phyloP scores from a whole-genome alignment of 2,797 vertebrate species.

The Enteromius argenteus region DNA sequence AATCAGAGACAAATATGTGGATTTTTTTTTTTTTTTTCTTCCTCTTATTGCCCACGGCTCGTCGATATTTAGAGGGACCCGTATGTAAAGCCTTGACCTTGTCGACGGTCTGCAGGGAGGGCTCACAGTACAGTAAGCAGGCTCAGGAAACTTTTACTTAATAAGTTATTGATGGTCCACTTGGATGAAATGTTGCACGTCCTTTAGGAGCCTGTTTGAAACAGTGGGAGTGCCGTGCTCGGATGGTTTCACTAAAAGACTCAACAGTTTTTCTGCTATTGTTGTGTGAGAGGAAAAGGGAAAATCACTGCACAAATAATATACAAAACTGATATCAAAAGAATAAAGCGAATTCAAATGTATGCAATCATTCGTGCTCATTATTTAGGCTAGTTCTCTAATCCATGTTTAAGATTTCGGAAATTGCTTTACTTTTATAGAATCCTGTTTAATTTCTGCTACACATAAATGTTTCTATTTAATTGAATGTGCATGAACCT shows the following conservation, averaged over 20 bases:
- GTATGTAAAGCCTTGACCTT: conserved; percentile 36
- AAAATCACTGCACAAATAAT: background rate
- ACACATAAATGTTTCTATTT: background rate
- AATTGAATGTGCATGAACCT: background rate
- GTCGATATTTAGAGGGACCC: conserved; percentile 17
- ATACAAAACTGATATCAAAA: background rate
- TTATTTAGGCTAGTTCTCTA: background rate
- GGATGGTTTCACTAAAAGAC: conserved; percentile 19
- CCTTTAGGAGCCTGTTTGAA: background rate
- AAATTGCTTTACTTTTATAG: background rate
- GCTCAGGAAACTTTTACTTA: conserved; percentile 3
- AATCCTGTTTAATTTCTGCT: background rate
- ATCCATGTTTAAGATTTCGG: background rate
- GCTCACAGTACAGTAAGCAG: background rate
- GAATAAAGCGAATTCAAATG: background rate
- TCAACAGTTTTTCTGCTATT: background rate
- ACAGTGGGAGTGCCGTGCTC: conserved; percentile 10
- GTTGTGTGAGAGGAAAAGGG: background rate
- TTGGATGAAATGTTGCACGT: conserved; percentile 13
- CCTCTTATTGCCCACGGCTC: conserved; percentile 28
- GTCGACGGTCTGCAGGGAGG: conserved; percentile 4
- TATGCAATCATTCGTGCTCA: background rate
- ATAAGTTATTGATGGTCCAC: conserved; percentile 31
- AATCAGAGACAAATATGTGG: conserved; percentile 48
- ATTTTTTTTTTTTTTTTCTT: background rate